These are phyloP conservation scores for Drosophila funebris DNA, from an alignment of 1,140 invertebrate genomes.

Conservation along the genomic window DNA sequence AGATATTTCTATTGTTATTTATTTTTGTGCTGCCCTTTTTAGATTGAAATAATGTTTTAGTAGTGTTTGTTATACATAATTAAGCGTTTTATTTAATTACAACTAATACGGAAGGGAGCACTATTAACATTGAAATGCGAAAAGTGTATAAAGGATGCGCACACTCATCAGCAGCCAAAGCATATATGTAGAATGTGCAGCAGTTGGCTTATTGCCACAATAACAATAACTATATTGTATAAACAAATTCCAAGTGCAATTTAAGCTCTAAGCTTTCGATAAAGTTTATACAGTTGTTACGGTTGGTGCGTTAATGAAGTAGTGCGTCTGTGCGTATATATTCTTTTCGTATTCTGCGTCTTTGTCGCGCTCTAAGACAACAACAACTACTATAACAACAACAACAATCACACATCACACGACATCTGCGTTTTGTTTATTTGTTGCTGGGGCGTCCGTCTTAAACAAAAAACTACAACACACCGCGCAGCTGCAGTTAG, in stretches of 20 bases:
- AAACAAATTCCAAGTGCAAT: conserved; percentile 33
- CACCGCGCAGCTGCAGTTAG: conserved; percentile 51
- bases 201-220: conserved; percentile 19
- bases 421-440: conserved; percentile 61
- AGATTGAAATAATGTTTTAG: background rate
- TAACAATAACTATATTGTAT: conserved; percentile 20
- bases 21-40: conserved; percentile 17
- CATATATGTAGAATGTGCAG: conserved; percentile 23
- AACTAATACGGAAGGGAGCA: background rate
- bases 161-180: background rate
- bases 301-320: background rate
- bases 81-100: background rate
- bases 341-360: conserved; percentile 8
- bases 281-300: conserved; percentile 13
- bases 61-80: background rate
- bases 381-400: background rate
- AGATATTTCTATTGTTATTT: conserved; percentile 24
- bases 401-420: conserved; percentile 2
- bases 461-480: conserved; percentile 46
- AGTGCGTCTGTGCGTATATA: background rate
- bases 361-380: conserved; percentile 21
- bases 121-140: background rate
- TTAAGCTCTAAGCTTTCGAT: background rate
- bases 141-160: background rate
- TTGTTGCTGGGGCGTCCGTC: conserved; percentile 59